phyloP scores from a whole-genome alignment of 92 coral and sea anemone genomes.

The Epizoanthus scotinus region DNA sequence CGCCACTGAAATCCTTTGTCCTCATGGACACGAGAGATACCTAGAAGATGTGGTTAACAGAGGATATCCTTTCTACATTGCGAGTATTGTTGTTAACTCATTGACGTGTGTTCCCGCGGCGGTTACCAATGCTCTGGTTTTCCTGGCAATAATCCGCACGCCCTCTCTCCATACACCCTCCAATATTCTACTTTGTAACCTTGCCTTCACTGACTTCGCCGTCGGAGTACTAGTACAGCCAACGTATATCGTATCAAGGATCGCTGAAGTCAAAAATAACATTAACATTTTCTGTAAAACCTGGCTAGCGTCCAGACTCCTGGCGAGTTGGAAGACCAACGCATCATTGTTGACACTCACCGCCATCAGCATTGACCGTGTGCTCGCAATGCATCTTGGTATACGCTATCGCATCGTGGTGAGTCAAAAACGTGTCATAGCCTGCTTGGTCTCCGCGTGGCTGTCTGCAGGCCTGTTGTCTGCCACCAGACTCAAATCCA shows the following conservation, averaged over 20 bases:
- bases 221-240: slow-evolving; percentile 62
- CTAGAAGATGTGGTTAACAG: slow-evolving; percentile 11
- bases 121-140: slow-evolving; percentile 33
- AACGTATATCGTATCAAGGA: slow-evolving; percentile 44
- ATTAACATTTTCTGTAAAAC: slow-evolving; percentile 46
- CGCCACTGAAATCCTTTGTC: background rate
- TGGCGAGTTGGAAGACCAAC: slow-evolving; percentile 51
- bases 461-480: slow-evolving; percentile 43
- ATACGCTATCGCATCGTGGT: slow-evolving; percentile 48
- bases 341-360: slow-evolving; percentile 53
- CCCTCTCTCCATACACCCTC: slow-evolving; percentile 48
- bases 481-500: slow-evolving; percentile 47
- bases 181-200: slow-evolving; percentile 49
- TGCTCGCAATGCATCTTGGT: slow-evolving; percentile 52
- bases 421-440: slow-evolving; percentile 22
- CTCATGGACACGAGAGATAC: slow-evolving; percentile 19
- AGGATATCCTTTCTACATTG: slow-evolving; percentile 16
- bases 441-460: slow-evolving; percentile 34
- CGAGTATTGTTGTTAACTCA: slow-evolving; percentile 28
- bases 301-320: slow-evolving; percentile 52
- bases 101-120: slow-evolving; percentile 7
- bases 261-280: slow-evolving; percentile 31
- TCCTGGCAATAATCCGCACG: slow-evolving; percentile 12
- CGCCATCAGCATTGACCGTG: slow-evolving; percentile 57
- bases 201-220: slow-evolving; percentile 56